Evolutionary conservation across 2,888 invertebrate genomes (phyloP), one percentile per base, ranked within the genome.

Genomic region (Eilema caniola): DNA sequence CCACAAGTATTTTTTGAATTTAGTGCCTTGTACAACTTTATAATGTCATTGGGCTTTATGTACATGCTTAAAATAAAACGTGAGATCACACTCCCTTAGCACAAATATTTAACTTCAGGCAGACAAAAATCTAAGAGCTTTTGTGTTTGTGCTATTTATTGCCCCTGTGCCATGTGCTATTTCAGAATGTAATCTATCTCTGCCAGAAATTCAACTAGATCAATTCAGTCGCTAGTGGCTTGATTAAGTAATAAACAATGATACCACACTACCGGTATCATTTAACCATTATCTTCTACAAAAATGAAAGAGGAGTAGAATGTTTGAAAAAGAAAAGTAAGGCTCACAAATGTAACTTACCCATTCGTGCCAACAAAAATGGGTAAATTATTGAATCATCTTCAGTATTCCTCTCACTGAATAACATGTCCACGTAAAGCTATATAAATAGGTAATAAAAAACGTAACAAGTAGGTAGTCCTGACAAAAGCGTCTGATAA

Each of bases 21-120:
- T 53, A 53, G n/a, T n/a, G n/a, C 20, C 53, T 47, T 47, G 20
- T 7, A 47, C 20, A 53, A 53, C n/a, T 53, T 53, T 53, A n/a
- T n/a, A 53, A 53, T n/a, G n/a, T 53, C 53, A 53, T 53, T 53
- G 53, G 53, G 53, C 7, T n/a, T 53, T 53, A 53, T 10, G 53
- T 53, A 53, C 53, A 53, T 53, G 53, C n/a, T 53, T 53, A 53
- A 53, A 53, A 53, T 53, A n/a, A 53, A 53, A 53, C 8, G 53
- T 20, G 53, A n/a, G 10, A 53, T 53, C 53, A n/a, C 47, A 47
- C 16, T 47, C 10, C 53, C 20, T 2, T n/a, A 10, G 0, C 47
- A 5, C 10, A 53, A 53, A n/a, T 53, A 53, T 53, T 10, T 2
- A 53, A 53, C 20, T 53, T n/a, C 0, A 53, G n/a, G n/a, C 2